Percentiles rank a stretch among this genome's conserved stretches.
Conservation (phyloP, 2,888 invertebrate genomes). For the Spodoptera littoralis region DNA sequence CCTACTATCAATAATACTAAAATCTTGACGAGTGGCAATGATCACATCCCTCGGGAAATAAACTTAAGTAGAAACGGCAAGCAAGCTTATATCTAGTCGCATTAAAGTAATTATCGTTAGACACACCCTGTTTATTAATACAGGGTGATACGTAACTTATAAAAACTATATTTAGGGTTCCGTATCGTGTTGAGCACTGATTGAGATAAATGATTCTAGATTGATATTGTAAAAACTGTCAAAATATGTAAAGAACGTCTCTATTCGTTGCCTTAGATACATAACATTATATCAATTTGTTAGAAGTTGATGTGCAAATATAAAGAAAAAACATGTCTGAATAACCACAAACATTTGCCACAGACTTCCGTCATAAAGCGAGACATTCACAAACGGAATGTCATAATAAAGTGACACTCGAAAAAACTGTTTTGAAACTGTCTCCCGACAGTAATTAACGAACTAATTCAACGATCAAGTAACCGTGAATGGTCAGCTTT, state of each 20-base stretch:
- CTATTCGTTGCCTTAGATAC: not conserved
- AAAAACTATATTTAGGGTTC: constrained; percentile 33
- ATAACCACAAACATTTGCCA: constrained; percentile 1
- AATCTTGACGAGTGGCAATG: constrained; percentile 75
- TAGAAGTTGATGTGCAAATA: not conserved
- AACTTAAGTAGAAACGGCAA: constrained; percentile 62
- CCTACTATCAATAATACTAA: constrained; percentile 36
- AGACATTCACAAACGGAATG: constrained; percentile 47
- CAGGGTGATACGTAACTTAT: constrained; percentile 35
- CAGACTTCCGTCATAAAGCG: constrained; percentile 20
- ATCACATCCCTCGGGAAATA: constrained; percentile 66
- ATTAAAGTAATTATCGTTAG: constrained; percentile 82
- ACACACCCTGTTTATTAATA: constrained; percentile 69
- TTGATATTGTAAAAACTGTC: not conserved
- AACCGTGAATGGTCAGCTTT: constrained; percentile 84
- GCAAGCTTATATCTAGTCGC: constrained; percentile 59
- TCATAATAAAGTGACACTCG: constrained; percentile 51
- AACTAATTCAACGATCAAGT: constrained; percentile 82
- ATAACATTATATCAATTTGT: not conserved
- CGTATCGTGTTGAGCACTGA: constrained; percentile 6
- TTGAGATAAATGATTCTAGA: constrained; percentile 19
- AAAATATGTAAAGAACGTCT: too few relatives aligned
- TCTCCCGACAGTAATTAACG: constrained; percentile 82
- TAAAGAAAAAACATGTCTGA: not conserved
- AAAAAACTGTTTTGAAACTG: constrained; percentile 74